Base-by-base conservation (phyloP, 2,113 vertebrate species). In the Todiramphus saurophagus region DNA sequence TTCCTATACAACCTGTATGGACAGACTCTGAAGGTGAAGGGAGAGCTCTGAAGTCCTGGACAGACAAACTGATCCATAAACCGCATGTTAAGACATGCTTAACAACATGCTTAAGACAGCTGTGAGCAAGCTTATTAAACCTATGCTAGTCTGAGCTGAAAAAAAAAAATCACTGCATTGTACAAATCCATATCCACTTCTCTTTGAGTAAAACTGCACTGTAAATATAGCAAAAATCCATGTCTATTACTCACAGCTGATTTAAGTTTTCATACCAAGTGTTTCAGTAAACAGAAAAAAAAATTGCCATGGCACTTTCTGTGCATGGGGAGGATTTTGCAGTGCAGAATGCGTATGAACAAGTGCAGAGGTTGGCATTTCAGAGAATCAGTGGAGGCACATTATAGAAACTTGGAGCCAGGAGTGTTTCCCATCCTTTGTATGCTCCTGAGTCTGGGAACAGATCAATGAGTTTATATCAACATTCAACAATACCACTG, bases 381-480 rank as follows among this genome's bases (percentile, higher is more conserved):
- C 62, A 86, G 67, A 62, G 83, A 66, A 89, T 94, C 94, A 81
- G 66, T 96, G 91, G 91, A 83, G 30, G 44, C 79, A 80, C 41
- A 11, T 83, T 85, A 78, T 6, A 86, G 90, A 69, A 88, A 81
- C 62, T 58, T 48, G 6, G 79, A 89, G 75, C 68, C 88, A 66
- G 48, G 74, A 92, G 77, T 87, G 64, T 93, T 94, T 92, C 70
- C 77, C 60, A 69, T 95, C 56, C 62, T 94, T 92, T 95, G 79
- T 90, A 59, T 48, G 51, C 94, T 92, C 81, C 64, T 77, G 73
- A 96, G 39, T 53, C 72, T 92, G 74, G 41, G 68, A 75, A 69
- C n/a, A 95, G 88, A 96, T 96, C 91, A 75, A 67, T 96, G 80
- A 55, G 19, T 86, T 97, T 77, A 59, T 87, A 94, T 85, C 89